These are phyloP conservation scores for Poeciliopsis turrubarensis DNA, from an alignment of 2,113 vertebrate genomes.

Conservation along the genomic window DNA sequence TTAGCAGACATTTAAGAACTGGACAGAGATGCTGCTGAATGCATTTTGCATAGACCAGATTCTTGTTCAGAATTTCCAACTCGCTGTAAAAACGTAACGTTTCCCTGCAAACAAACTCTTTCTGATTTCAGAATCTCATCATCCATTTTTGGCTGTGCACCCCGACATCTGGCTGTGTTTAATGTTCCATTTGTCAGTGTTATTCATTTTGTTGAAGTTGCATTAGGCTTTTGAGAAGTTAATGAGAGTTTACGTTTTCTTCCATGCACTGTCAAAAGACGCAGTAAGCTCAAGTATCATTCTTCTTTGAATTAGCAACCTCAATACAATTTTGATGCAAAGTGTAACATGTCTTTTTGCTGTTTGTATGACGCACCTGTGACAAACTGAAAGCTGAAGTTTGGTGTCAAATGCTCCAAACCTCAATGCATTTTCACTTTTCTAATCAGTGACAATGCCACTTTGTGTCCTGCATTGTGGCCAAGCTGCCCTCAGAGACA, in stretches of 20 bases:
- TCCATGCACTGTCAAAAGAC: too few relatives aligned
- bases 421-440: constrained; percentile 24
- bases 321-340: not conserved
- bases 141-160: not conserved
- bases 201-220: not conserved
- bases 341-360: not conserved
- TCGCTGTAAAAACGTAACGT: not conserved
- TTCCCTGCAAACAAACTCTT: not conserved
- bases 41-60: too few relatives aligned
- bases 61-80: too few relatives aligned
- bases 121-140: not conserved
- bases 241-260: too few relatives aligned
- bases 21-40: too few relatives aligned
- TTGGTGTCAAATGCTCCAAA: constrained; percentile 4
- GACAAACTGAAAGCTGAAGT: constrained; percentile 5
- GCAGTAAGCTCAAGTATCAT: too few relatives aligned
- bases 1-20: too few relatives aligned
- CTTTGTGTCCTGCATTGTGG: constrained; percentile 40
- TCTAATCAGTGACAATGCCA: constrained; percentile 37
- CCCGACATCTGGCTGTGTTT: not conserved
- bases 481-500: constrained; percentile 53
- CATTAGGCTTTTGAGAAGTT: not conserved
- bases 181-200: not conserved
- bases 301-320: not conserved
- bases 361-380: not conserved